Evolutionary conservation across 37 sponge, comb jelly and placozoan species (phyloP).

Genomic region (Beroe ovata): DNA sequence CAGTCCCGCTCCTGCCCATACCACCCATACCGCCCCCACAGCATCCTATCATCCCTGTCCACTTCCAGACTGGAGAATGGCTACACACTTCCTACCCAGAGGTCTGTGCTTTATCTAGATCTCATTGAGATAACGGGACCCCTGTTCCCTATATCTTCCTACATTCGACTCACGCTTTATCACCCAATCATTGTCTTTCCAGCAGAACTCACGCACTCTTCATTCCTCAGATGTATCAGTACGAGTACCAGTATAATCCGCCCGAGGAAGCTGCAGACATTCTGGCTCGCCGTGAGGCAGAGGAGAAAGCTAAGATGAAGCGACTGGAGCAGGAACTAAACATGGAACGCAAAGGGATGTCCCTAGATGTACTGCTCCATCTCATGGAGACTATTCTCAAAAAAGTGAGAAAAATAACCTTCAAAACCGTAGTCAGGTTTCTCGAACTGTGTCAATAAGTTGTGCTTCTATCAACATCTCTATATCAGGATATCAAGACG

Average conservation of each 20-base stretch:
- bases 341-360: background rate
- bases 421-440: background rate
- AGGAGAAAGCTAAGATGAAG: slow-evolving; percentile 31
- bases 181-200: no score
- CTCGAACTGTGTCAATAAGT: no score
- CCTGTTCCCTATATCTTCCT: no score
- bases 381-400: slow-evolving; percentile 59
- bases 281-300: slow-evolving; percentile 61
- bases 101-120: background rate
- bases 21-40: background rate
- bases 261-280: slow-evolving; percentile 54
- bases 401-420: background rate
- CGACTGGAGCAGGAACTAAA: background rate
- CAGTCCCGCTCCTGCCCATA: background rate
- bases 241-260: background rate
- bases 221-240: slow-evolving; percentile 39
- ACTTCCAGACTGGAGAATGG: slow-evolving; percentile 55
- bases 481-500: slow-evolving; percentile 26
- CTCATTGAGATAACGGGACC: no score
- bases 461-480: no score
- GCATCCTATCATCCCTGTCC: background rate
- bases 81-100: slow-evolving; percentile 43
- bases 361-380: slow-evolving; percentile 1
- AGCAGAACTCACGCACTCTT: no score
- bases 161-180: no score